These are phyloP conservation scores for Cossypha polioptera DNA, from an alignment of 2,797 vertebrate genomes.

Conservation along the genomic window DNA sequence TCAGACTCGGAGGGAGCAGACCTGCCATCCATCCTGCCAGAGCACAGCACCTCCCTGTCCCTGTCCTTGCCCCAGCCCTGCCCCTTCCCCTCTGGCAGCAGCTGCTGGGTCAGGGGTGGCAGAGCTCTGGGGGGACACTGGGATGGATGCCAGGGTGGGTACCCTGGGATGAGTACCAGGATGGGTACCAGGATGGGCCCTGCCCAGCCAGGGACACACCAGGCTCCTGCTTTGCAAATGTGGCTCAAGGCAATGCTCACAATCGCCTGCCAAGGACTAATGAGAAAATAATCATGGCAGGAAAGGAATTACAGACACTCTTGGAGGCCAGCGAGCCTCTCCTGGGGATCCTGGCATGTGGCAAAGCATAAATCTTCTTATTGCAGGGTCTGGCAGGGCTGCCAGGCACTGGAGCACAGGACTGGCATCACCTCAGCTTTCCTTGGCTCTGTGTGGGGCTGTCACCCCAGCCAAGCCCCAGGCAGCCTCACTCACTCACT, in stretches of 20 bases:
- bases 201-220: not conserved
- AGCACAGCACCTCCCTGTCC: not conserved
- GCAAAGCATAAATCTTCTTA: not conserved
- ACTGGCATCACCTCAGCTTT: not conserved
- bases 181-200: too few species aligned
- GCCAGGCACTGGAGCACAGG: not conserved
- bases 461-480: not conserved
- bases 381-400: not conserved
- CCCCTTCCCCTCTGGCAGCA: not conserved
- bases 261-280: not conserved
- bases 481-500: not conserved
- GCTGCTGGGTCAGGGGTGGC: rapidly evolving
- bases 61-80: rapidly evolving
- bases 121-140: not conserved
- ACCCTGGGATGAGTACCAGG: not conserved
- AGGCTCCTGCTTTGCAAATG: rapidly evolving
- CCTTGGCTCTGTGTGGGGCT: not conserved
- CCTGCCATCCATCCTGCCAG: not conserved
- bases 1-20: not conserved
- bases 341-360: not conserved
- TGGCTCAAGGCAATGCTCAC: not conserved
- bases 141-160: not conserved
- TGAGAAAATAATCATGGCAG: not conserved
- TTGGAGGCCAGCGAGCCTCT: rapidly evolving
- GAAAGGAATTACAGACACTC: not conserved